Evolutionary conservation across 2,888 invertebrate species (phyloP).

Genomic region (Drosophila dives): DNA sequence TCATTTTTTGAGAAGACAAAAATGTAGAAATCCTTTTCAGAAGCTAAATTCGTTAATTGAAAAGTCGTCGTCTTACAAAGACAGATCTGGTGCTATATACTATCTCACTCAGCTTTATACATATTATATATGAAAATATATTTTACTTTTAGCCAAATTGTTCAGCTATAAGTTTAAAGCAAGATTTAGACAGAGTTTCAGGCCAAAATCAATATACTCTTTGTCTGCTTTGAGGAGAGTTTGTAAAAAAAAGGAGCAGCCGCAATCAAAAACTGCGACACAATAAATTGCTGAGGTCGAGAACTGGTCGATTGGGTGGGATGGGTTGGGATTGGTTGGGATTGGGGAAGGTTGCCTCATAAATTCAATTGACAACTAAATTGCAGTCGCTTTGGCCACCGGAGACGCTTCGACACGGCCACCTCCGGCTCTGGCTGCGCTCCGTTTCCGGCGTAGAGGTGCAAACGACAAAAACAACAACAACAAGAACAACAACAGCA

Average conservation of each 20-base stretch:
- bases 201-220: background rate
- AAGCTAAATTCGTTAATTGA: background rate
- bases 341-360: constrained; percentile 61
- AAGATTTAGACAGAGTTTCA: background rate
- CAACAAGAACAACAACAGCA: constrained; percentile 3
- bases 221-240: background rate
- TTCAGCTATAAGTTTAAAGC: background rate
- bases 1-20: too few species aligned
- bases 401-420: constrained; percentile 83
- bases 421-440: constrained; percentile 83
- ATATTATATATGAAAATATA: background rate
- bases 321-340: background rate
- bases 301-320: constrained; percentile 33
- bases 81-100: fast-evolving
- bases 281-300: constrained; percentile 53
- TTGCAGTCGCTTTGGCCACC: constrained; percentile 80
- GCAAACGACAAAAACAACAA: constrained; percentile 37
- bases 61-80: background rate
- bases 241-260: background rate
- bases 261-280: constrained; percentile 32
- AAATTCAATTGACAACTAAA: constrained; percentile 84
- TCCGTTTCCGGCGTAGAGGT: constrained; percentile 78
- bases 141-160: background rate
- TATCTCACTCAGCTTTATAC: background rate
- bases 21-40: too few species aligned